Evolutionary conservation across 2,113 vertebrate species (phyloP), one percentile per base, ranked within the genome.

Genomic region (Heptranchias perlo): DNA sequence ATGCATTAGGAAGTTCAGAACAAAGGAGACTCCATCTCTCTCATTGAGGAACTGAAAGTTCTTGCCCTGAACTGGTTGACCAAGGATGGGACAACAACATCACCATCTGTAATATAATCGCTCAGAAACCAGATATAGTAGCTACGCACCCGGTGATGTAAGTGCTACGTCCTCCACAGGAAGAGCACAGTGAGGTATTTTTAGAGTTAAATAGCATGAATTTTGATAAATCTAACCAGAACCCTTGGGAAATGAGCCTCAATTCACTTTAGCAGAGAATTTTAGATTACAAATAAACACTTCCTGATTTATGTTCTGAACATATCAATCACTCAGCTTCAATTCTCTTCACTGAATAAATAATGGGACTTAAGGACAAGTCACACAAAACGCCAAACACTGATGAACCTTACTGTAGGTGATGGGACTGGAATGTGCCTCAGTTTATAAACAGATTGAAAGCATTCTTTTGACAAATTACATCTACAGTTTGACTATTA

Each of bases 271-370:
- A 49, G 5, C 64, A 28, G 25, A 49, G 39, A 39, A 94, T 25
- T 94, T 44, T 64, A 44, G 64, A 52, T 95, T 44, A 62, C 23
- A 64, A 94, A 94, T 8, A n/a, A 18, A 18, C 6, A 39, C 64
- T 14, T 67, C 49, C 64, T 65, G 61, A 94, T 65, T 65, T 47
- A 25, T 49, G 11, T 8, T 31, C 49, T 44, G 49, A 69, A 31
- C 94, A 95, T 69, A 69, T 69, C 69, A 49, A 95, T 67, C 94
- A 69, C 23, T n/a, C 64, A 69, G 23, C 44, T 49, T 69, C 14
- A 44, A 69, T 95, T 95, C 11, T 16, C 7, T 35, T 31, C 94
- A 67, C 25, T 95, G 18, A 95, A 94, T 94, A 94, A 94, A 69
- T 69, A 95, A 95, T 95, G 94, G 39, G 44, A 64, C 11, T 69